Percentiles rank a stretch among this genome's conserved stretches.
Evolutionary conservation across 2,113 vertebrate species (phyloP).

Genomic region (Cisticola juncidis): DNA sequence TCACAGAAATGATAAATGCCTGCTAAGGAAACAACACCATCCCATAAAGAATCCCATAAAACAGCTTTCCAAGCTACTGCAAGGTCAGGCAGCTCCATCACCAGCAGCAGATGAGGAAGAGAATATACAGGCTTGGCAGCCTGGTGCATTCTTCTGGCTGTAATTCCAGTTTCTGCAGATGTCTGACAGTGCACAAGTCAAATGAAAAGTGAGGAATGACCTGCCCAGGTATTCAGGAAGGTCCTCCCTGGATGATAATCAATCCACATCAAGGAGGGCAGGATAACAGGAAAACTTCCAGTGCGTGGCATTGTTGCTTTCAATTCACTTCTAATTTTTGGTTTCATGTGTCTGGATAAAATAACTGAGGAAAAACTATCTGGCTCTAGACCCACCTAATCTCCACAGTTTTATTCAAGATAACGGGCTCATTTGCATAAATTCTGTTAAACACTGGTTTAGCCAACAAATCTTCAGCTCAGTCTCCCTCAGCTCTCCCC

Average conservation of each 20-base stretch:
- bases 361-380: background rate
- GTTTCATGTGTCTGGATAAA: background rate
- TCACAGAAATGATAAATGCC: background rate
- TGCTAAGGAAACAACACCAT: background rate
- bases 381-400: background rate
- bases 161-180: background rate
- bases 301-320: background rate
- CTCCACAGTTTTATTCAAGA: background rate
- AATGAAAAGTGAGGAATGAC: background rate
- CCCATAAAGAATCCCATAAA: background rate
- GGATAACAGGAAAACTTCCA: background rate
- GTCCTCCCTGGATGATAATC: background rate
- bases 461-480: background rate
- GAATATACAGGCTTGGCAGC: background rate
- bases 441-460: background rate
- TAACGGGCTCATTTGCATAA: background rate
- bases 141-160: background rate
- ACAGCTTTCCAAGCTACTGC: background rate
- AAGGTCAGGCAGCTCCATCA: background rate
- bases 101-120: background rate
- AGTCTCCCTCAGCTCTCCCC: background rate
- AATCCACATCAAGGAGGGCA: background rate
- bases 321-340: background rate
- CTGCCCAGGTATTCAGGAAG: background rate
- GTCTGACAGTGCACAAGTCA: background rate